Percentiles rank a stretch among this genome's conserved stretches.
phyloP scores from a whole-genome alignment of 35 echinoderm and acorn worm genomes.

The Amphiura filiformis region DNA sequence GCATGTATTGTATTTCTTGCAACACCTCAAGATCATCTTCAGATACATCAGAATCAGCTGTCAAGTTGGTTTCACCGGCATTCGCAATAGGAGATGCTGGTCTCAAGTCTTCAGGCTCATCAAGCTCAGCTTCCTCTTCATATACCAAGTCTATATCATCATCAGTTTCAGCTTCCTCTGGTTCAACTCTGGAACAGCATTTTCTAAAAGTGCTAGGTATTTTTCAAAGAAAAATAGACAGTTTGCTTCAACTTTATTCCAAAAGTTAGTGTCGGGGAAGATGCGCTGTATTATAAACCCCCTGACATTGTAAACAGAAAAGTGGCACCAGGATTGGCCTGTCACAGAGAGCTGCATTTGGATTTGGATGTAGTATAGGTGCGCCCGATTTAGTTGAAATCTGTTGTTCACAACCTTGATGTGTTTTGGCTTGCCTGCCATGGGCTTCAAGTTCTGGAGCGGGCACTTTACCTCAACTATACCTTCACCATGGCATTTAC shows the following conservation, averaged over 20 bases:
- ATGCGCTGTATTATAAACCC: constrained; percentile 15
- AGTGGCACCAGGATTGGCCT: constrained; percentile 31
- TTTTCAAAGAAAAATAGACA: not conserved
- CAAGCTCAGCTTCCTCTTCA: no score
- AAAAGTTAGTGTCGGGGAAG: not conserved
- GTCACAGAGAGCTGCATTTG: constrained; percentile 48
- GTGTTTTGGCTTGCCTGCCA: constrained; percentile 14
- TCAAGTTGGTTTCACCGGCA: no score
- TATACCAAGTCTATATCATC: no score
- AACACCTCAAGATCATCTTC: no score
- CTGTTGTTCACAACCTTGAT: not conserved
- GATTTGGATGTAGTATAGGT: constrained; percentile 44
- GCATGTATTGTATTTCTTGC: no score
- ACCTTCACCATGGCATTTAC: constrained; percentile 51
- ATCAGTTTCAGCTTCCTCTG: no score
- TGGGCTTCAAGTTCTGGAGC: constrained; percentile 15
- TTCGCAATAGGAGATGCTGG: no score
- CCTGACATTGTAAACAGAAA: constrained; percentile 58
- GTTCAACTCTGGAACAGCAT: not conserved
- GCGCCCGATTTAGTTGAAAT: constrained; percentile 5
- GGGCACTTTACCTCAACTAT: constrained; percentile 59
- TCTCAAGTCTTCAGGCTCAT: no score
- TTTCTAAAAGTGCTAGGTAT: not conserved
- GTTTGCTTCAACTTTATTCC: constrained; percentile 8
- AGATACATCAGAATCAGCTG: no score